Evolutionary conservation across 2,797 vertebrate species (phyloP), one percentile per base, ranked within the genome.

Genomic region (Cygnus olor): DNA sequence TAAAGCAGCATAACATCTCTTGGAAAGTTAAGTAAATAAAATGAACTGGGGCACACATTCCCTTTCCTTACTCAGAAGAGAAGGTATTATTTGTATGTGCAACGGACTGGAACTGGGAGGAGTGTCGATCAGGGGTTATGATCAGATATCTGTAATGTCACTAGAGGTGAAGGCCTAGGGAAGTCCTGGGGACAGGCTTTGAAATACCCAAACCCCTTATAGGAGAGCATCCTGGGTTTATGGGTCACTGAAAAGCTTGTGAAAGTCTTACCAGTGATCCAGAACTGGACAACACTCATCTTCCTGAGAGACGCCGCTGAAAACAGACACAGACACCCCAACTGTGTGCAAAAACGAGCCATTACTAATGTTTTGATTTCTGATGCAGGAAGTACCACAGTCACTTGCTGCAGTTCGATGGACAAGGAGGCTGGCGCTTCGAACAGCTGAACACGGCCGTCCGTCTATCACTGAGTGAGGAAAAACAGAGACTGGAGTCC

Each of bases 321-420:
- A 86, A 94, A 88, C 78, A 81, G 54, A 5, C 32, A 36, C 24
- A 68, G n/a, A 3, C 30, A 13, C 63, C 65, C 32, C 36, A 58
- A 88, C 90, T 14, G 68, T 4, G 0, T 69, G 69, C 17, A 28
- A 20, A 85, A 90, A 36, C 4, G 19, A 83, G 57, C 57, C 69
- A 13, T 89, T 53, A 17, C 82, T 97, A 66, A 96, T 88, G 53
- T 71, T 94, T 93, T 80, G 4, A 65, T 97, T 97, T 97, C 84
- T 93, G 2, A 74, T 85, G 36, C 98, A 99, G 99, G 99, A 99
- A 99, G 97, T 99, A 99, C 98, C 99, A 99, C 97, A 99, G 98
- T 77, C 99, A 99, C 97, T 98, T 99, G 97, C 98, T 99, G 95
- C 99, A 99, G 97, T 99, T 99, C 82, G 99, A 99, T 4, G 99